phyloP scores from a whole-genome alignment of 2,888 invertebrate species.

The Nasonovia ribisnigri region DNA sequence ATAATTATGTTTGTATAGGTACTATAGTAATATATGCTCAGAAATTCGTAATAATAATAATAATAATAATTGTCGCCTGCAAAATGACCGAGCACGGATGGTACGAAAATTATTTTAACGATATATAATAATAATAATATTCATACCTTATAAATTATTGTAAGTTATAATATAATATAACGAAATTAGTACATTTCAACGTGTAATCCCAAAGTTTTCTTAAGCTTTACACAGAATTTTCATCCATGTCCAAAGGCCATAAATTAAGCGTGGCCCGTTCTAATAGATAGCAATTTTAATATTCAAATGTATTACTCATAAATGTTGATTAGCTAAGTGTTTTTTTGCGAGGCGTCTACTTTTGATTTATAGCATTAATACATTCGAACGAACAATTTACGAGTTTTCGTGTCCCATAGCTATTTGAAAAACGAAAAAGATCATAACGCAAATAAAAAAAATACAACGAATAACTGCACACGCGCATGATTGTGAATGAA shows the following conservation, averaged over 20 bases:
- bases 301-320: constrained; percentile 12
- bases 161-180: background rate
- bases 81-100: background rate
- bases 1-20: background rate
- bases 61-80: background rate
- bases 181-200: background rate
- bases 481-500: background rate
- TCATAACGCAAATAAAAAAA: background rate
- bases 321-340: constrained; percentile 52
- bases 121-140: constrained; percentile 1
- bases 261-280: background rate
- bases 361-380: constrained; percentile 47
- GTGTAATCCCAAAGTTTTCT: constrained; percentile 27
- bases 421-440: background rate
- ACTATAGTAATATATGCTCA: background rate
- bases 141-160: background rate
- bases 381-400: background rate
- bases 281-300: constrained; percentile 23
- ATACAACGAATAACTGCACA: background rate
- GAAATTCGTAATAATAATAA: background rate
- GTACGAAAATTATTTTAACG: background rate
- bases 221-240: background rate
- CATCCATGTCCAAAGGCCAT: constrained; percentile 4
- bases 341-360: constrained; percentile 8
- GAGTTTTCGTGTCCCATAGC: background rate